A percentile compares a stretch with the other conserved stretches of the same genome.
Conservation (phyloP, 1,140 invertebrate species). For the Pantala flavescens region DNA sequence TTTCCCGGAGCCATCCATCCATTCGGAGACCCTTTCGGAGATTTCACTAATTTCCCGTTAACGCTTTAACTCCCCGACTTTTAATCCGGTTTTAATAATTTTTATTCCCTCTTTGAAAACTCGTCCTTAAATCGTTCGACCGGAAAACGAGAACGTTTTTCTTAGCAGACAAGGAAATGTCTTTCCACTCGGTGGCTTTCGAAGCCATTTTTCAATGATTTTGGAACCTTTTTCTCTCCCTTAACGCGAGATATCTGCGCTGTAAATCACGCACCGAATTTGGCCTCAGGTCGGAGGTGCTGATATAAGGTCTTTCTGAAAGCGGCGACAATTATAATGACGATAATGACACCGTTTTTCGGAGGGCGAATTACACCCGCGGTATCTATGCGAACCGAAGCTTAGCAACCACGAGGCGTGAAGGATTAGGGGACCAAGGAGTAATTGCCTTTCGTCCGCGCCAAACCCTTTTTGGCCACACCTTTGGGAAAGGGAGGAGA, state of each 20-base stretch:
- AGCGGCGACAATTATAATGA: background rate
- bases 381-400: too few species aligned
- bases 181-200: background rate
- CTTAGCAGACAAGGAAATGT: conserved; percentile 5
- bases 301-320: background rate
- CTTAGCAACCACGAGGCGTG: too few species aligned
- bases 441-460: too few species aligned
- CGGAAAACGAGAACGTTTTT: conserved; percentile 4
- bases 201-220: conserved; percentile 10
- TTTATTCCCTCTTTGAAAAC: background rate
- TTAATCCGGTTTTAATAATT: too few species aligned
- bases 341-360: background rate
- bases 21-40: too few species aligned
- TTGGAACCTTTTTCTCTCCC: background rate
- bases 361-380: too few species aligned
- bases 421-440: too few species aligned
- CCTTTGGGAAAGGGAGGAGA: too few species aligned
- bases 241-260: background rate
- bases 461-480: too few species aligned
- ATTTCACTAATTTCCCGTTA: too few species aligned
- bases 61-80: too few species aligned
- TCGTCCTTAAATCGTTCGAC: conserved; percentile 1
- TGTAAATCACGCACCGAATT: background rate
- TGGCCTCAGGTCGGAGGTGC: background rate
- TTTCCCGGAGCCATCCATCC: too few species aligned